A percentile compares a stretch with the other conserved stretches of the same genome.
Evolutionary conservation across 2,797 vertebrate species (phyloP).

Genomic region (Scleropages formosus): DNA sequence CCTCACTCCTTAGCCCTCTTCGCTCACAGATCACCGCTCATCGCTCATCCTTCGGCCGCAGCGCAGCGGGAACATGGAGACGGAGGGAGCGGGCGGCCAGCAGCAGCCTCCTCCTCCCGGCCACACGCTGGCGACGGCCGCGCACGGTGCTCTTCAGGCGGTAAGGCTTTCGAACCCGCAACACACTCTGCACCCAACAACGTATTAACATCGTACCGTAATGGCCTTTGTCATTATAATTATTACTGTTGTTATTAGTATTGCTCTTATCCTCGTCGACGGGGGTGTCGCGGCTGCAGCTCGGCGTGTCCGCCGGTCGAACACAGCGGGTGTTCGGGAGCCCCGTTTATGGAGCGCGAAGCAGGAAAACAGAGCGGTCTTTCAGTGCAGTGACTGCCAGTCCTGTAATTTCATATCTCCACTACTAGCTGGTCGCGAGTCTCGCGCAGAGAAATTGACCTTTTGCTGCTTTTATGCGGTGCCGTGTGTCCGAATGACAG

Average conservation of each 20-base stretch:
- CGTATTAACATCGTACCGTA: neutral
- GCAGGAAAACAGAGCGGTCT: no score
- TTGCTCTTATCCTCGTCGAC: no score
- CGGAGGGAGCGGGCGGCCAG: conserved; percentile 86
- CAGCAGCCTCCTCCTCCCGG: conserved; percentile 79
- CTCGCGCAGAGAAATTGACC: no score
- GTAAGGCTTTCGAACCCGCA: conserved; percentile 67
- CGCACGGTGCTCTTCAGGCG: conserved; percentile 68
- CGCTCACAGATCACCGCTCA: conserved; percentile 66
- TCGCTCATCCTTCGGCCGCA: conserved; percentile 47
- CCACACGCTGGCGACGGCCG: conserved; percentile 68
- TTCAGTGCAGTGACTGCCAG: no score
- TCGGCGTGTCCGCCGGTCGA: neutral
- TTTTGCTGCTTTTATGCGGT: no score
- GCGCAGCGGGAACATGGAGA: conserved; percentile 91
- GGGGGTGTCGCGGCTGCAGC: neutral
- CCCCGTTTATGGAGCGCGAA: no score
- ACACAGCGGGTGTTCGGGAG: no score
- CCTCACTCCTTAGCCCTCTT: conserved; percentile 63
- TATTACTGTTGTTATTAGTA: neutral
- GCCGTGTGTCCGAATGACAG: no score
- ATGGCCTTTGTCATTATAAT: neutral
- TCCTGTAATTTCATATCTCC: no score
- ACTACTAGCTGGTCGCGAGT: no score
- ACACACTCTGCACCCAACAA: neutral